phyloP scores from a whole-genome alignment of 2,113 vertebrate species.

The Salvelinus sp. region DNA sequence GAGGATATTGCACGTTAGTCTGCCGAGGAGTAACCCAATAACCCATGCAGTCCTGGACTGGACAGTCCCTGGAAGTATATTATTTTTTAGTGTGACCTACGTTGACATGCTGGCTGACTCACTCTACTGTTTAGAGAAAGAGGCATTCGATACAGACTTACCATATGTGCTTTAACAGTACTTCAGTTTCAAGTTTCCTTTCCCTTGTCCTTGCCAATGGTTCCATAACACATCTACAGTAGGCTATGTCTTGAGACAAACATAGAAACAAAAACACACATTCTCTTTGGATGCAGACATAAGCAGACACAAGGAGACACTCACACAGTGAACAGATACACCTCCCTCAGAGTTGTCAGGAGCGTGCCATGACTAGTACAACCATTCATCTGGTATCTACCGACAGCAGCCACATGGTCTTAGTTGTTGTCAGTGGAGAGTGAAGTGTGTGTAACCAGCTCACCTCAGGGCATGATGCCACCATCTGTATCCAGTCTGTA shows the following conservation, averaged over 20 bases:
- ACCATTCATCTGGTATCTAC: neutral
- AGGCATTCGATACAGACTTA: neutral
- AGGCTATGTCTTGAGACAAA: neutral
- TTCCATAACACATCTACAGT: too few relatives aligned
- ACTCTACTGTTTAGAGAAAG: neutral
- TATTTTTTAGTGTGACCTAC: neutral
- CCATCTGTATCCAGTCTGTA: slow-evolving; percentile 1
- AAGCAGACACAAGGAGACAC: neutral
- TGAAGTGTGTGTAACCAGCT: neutral
- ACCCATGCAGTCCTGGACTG: neutral
- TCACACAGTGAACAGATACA: neutral
- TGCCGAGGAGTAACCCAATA: neutral
- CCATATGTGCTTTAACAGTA: neutral
- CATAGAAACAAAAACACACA: neutral
- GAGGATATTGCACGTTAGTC: neutral
- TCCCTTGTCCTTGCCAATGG: too few relatives aligned
- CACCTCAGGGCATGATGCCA: neutral
- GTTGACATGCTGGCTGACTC: neutral
- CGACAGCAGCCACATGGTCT: neutral
- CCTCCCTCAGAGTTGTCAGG: neutral
- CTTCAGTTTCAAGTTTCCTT: neutral
- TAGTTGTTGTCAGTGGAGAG: neutral
- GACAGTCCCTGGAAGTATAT: slow-evolving; percentile 1
- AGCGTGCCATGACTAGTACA: neutral
- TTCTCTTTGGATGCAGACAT: neutral